Evolutionary conservation across 2,888 invertebrate genomes (phyloP), one percentile per base, ranked within the genome.

Genomic region (Drosophila helvetica): DNA sequence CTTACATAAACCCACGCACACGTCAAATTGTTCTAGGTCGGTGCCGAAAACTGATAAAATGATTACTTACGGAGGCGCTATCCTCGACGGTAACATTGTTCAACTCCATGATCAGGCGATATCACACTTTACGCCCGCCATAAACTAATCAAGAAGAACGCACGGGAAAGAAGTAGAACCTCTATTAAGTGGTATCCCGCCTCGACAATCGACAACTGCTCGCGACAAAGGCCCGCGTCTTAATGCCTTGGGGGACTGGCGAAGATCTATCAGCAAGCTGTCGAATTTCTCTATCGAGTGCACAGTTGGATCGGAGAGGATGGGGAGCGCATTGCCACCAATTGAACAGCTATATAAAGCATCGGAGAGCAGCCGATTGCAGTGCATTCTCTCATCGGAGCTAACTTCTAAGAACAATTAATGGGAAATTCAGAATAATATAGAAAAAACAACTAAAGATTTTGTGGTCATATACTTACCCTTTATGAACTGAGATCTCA

Each of bases 231-330:
- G 55, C 56, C 58, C 58, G 64, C 53, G 47, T 64, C 63, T 63
- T 19, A 75, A 74, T 74, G 68, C 19, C 53, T 27, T 18, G 9
- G 38, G 46, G 33, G 54, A 17, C 51, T 56, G 55, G 25, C 57
- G 60, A 68, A 74, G 71, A 83, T 69, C 66, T 74, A 30, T 47
- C 51, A 66, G 33, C 52, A 71, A 70, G 73, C 59, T 73, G 71
- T 74, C 79, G 74, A 84, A 78, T 54, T 66, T 57, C 77, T 76
- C 85, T 61, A 84, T 76, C 59, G 48, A 52, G 61, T 74, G 19
- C 60, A 69, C 68, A 75, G 73, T 75, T 79, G 62, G 17, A 59
- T 73, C 45, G 43, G 52, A 22, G 58, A 59, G 61, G 12, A 56
- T 33, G 57, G 30, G 2, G 57, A 72, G 78, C 78, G 65, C 56